Evolutionary conservation across 1,140 invertebrate species (phyloP).

Genomic region (Semibalanus balanoides): DNA sequence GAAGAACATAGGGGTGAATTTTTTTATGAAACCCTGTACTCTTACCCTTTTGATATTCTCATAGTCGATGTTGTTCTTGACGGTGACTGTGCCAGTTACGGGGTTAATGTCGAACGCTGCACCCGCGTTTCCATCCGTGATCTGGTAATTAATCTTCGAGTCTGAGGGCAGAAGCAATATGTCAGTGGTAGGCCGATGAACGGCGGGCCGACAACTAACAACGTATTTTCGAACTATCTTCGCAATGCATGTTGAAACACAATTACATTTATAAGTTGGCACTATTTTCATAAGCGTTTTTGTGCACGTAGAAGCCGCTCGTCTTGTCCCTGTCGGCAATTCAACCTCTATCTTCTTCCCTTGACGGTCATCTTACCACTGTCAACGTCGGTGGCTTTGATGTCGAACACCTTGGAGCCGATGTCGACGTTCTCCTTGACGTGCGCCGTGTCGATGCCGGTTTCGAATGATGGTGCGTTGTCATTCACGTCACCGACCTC

Average conservation of each 20-base stretch:
- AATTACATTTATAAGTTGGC: no score
- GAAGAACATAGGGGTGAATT: no score
- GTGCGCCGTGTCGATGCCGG: conserved; percentile 49
- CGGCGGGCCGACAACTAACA: no score
- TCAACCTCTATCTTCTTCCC: no score
- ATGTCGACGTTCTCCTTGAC: conserved; percentile 67
- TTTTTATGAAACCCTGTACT: no score
- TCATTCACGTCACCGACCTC: conserved; percentile 26
- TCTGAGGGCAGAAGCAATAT: no score
- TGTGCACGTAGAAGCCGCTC: no score
- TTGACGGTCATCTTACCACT: conserved; percentile 27
- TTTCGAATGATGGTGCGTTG: conserved; percentile 45
- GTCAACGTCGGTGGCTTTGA: conserved; percentile 62
- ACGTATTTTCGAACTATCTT: no score
- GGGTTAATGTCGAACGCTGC: not conserved
- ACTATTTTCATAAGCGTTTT: no score
- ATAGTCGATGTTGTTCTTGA: not conserved
- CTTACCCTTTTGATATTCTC: not conserved
- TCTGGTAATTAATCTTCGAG: not conserved
- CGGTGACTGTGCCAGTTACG: not conserved
- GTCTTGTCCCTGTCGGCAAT: no score
- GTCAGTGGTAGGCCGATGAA: no score
- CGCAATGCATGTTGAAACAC: no score
- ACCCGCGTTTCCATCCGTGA: not conserved
- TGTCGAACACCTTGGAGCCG: conserved; percentile 61